These are phyloP conservation scores for Microcebus ravelobensis DNA, from an alignment of 2,113 vertebrate genomes.

Conservation along the genomic window DNA sequence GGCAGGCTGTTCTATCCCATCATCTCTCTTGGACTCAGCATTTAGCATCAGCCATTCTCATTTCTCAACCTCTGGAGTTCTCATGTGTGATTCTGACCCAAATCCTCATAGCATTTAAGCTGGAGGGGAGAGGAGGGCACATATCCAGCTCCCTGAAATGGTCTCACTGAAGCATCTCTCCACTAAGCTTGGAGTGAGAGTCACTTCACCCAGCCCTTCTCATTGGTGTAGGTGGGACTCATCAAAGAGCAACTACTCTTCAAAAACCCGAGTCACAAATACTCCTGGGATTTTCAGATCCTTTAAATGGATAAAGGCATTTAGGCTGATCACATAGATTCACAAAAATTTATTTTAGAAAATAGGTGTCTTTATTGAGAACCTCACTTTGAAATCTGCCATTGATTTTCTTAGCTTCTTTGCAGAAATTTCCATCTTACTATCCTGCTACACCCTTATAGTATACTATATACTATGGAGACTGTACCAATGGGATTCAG, in stretches of 20 bases:
- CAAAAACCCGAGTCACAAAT: background rate
- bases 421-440: background rate
- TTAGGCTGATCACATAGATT: background rate
- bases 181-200: background rate
- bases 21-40: background rate
- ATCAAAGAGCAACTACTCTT: background rate
- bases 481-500: background rate
- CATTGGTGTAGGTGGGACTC: background rate
- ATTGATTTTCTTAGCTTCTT: background rate
- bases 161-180: background rate
- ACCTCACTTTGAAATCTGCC: background rate
- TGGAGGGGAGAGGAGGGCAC: no score
- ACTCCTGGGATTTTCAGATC: background rate
- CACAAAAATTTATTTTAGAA: background rate
- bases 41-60: background rate
- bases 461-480: background rate
- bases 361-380: background rate
- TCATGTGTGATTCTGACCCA: background rate
- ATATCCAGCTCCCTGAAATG: background rate
- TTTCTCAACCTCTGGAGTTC: background rate
- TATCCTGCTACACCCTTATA: background rate
- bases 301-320: background rate
- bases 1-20: background rate
- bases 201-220: background rate
- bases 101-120: background rate